phyloP scores from a whole-genome alignment of 2,888 invertebrate genomes.

The Troides oblongomaculatus region DNA sequence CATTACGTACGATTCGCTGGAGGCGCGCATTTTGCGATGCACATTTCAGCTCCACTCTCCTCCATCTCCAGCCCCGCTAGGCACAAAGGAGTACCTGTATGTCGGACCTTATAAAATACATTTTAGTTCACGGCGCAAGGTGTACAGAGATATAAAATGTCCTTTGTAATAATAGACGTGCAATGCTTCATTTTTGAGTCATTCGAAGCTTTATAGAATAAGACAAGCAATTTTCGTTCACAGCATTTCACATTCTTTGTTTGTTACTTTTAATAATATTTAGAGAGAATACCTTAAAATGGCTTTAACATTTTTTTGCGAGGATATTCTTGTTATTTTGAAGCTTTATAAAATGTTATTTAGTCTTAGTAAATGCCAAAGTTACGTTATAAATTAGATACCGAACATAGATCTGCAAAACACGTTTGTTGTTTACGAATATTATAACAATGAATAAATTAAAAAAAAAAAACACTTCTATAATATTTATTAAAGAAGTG shows the following conservation, averaged over 20 bases:
- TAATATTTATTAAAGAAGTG: too few relatives aligned
- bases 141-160: conserved; percentile 34
- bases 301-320: too few relatives aligned
- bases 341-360: not conserved
- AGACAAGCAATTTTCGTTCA: conserved; percentile 1
- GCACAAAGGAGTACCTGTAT: conserved; percentile 51
- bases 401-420: not conserved
- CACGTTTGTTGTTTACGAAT: not conserved
- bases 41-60: conserved; percentile 63
- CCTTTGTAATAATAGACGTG: conserved; percentile 15
- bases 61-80: conserved; percentile 56
- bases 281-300: too few relatives aligned
- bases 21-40: conserved; percentile 63
- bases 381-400: conserved; percentile 7
- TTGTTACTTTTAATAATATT: not conserved
- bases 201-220: conserved; percentile 10
- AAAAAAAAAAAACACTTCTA: too few relatives aligned
- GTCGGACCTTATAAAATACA: conserved; percentile 20
- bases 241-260: not conserved
- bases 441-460: not conserved
- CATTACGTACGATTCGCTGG: conserved; percentile 72
- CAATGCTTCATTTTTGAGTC: conserved; percentile 16
- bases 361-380: conserved; percentile 9
- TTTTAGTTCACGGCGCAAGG: conserved; percentile 30
- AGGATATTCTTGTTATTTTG: too few relatives aligned